Evolutionary conservation across 2,888 invertebrate species (phyloP), one percentile per base, ranked within the genome.

Genomic region (Agrotis exclamationis): DNA sequence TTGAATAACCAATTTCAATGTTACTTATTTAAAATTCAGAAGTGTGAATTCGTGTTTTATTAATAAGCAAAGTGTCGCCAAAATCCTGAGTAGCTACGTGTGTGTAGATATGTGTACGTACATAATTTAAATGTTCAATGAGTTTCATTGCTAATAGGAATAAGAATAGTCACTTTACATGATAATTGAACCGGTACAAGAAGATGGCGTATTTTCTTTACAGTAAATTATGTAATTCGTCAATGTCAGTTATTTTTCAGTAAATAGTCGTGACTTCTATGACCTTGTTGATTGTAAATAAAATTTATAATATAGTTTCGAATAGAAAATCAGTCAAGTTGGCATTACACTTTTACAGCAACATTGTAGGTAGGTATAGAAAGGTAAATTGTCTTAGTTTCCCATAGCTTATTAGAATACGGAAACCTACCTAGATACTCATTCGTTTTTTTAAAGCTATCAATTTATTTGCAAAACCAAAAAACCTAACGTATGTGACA

Each of bases 31-130:
- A 47, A 33, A 70, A 70, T 47, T 63, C 44, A 47, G 53, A 70
- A 54, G 60, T 79, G 67, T 63, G 65, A 79, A 63, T 22, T 81
- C 84, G 82, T 81, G 84, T 58, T 65, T 70, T 45, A 48, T 22
- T 67, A 73, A 76, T 83, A 71, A 81, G 60, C 76, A 20, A 33
- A 53, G 28, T 65, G 16, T 44, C 44, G 67, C 20, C 59, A 74
- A 78, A 62, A 62, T 66, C 24, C 51, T 63, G 28, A 14, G 47
- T 13, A 62, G 51, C 16, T 18, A 64, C 44, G 44, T n/a, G 39
- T 58, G 20, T 45, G 48, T 14, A 6, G 20, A n/a, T 4, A 14
- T 28, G 51, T n/a, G 51, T n/a, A 22, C 0, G 11, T 28, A 22
- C 13, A 18, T 28, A 44, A 57, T 45, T 20, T 53, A 59, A 68